These are phyloP conservation scores for Ceyx cyanopectus DNA, from an alignment of 2,113 vertebrate genomes.

Conservation along the genomic window DNA sequence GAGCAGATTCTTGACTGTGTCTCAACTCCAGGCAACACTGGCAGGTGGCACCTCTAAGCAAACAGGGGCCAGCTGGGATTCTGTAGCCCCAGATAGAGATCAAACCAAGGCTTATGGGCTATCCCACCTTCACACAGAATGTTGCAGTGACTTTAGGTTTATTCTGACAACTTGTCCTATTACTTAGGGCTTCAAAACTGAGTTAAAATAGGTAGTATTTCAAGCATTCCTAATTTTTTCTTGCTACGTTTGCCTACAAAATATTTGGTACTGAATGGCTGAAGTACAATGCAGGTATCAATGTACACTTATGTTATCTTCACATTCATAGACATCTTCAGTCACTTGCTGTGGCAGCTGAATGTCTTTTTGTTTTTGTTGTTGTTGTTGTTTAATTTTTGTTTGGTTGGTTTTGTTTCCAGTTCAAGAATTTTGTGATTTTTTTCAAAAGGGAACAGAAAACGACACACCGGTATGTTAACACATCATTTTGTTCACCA, in stretches of 20 bases:
- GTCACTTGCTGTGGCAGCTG: background rate
- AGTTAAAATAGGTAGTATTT: background rate
- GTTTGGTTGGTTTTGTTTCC: no score
- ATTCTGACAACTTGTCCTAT: background rate
- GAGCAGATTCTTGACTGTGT: no score
- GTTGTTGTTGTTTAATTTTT: no score
- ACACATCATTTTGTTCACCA: background rate
- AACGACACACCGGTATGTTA: background rate
- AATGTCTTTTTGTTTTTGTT: background rate
- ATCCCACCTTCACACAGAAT: background rate
- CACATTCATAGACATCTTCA: background rate
- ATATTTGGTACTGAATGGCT: background rate
- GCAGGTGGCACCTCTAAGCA: background rate
- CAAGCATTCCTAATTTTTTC: background rate
- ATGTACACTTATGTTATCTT: background rate
- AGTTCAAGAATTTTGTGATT: background rate
- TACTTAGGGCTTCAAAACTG: background rate
- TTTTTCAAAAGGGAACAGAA: background rate
- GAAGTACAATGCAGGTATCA: background rate
- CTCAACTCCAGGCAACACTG: background rate
- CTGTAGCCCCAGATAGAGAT: background rate
- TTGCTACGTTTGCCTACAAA: background rate
- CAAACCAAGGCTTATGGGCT: background rate
- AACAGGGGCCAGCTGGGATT: background rate
- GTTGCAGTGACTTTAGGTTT: background rate